Conservation (phyloP, 2,797 vertebrate genomes). For the Hapalemur alaotrensis region DNA sequence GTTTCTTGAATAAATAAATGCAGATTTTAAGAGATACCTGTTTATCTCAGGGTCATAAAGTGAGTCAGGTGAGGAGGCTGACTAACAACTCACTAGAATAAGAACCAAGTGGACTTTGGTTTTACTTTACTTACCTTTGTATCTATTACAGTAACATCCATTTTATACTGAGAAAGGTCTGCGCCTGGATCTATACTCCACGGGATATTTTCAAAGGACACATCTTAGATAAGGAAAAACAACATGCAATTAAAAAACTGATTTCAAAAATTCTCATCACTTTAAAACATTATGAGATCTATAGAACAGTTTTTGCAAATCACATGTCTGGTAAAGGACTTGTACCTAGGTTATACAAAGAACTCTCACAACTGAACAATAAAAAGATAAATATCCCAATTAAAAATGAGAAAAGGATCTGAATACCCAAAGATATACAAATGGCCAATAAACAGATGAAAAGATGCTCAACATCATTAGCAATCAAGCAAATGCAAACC, state of each 20-base stretch:
- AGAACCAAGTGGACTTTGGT: background rate
- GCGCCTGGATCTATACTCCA: conserved; percentile 95
- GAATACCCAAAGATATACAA: background rate
- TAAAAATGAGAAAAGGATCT: conserved; percentile 31
- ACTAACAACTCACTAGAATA: conserved; percentile 18
- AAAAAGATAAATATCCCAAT: background rate
- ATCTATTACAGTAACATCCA: conserved; percentile 84
- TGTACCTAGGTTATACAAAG: background rate
- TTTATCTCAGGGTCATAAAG: background rate
- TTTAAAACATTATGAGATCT: conserved; percentile 10
- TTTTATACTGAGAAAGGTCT: conserved; percentile 90
- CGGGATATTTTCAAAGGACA: conserved; percentile 86
- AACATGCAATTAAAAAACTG: conserved; percentile 56
- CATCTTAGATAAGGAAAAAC: conserved; percentile 77
- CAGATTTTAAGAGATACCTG: background rate
- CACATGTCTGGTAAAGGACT: background rate
- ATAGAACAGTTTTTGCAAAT: conserved; percentile 37
- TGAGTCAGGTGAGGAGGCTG: background rate
- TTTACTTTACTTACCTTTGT: conserved; percentile 82
- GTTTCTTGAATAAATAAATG: conserved; percentile 30
- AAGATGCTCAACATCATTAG: conserved; percentile 21
- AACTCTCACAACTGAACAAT: background rate
- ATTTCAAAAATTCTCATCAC: conserved; percentile 40
- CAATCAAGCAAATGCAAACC: conserved; percentile 4
- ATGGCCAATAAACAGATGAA: background rate